These are phyloP conservation scores for Propithecus coquereli DNA, from an alignment of 2,113 vertebrate genomes.

Conservation along the genomic window DNA sequence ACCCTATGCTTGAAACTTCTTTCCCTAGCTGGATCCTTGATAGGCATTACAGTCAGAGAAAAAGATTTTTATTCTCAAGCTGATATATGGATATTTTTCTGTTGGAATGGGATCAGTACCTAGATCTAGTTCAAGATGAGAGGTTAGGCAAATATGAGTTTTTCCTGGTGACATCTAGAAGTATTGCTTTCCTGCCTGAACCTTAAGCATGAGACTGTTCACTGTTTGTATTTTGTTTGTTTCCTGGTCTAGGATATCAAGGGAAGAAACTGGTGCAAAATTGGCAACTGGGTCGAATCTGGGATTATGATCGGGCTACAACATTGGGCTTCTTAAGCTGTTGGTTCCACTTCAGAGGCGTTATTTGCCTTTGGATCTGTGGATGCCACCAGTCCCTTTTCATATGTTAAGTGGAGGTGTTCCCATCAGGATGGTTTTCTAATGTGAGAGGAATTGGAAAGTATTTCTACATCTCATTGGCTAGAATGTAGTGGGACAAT, in stretches of 20 bases:
- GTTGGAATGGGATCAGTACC: background rate
- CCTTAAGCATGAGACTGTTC: background rate
- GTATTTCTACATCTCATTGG: no score
- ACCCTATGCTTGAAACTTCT: background rate
- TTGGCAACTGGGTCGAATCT: background rate
- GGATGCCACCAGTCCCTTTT: background rate
- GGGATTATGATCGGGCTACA: background rate
- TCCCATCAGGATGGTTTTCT: background rate
- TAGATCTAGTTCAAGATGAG: background rate
- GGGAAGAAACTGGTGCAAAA: background rate
- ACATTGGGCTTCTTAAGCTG: background rate
- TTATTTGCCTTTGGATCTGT: background rate
- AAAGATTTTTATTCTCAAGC: background rate
- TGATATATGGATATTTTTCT: background rate
- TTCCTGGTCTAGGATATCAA: background rate
- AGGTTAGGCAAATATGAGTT: background rate
- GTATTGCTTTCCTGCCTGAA: background rate
- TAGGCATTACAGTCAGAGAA: background rate
- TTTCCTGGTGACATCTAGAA: background rate
- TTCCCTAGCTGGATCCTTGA: background rate
- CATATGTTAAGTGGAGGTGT: background rate
- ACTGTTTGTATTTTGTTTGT: constrained; percentile 13
- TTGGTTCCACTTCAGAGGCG: background rate
- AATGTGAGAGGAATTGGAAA: no score
- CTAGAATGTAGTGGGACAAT: no score